Percentiles rank a stretch among this genome's conserved stretches.
phyloP scores from a whole-genome alignment of 2,797 vertebrate genomes.

The Gastrophryne carolinensis region DNA sequence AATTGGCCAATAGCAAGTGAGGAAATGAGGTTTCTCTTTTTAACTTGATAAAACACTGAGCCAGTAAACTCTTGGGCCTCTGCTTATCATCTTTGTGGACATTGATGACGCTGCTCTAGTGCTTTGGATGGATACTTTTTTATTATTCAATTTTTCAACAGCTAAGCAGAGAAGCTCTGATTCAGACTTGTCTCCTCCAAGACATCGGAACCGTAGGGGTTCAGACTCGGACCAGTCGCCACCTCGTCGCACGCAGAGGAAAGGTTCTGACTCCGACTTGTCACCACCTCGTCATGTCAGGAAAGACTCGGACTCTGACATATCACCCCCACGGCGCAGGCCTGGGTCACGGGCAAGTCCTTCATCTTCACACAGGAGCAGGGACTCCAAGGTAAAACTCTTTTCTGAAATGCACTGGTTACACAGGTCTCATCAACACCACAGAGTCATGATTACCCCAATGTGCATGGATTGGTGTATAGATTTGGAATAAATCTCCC shows the following conservation, averaged over 20 bases:
- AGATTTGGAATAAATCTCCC: too few species aligned
- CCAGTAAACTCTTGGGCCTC: too few species aligned
- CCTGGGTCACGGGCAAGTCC: not conserved
- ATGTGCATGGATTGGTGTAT: too few species aligned
- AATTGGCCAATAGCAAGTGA: too few species aligned
- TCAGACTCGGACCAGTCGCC: slow-evolving; percentile 73
- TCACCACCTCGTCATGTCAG: slow-evolving; percentile 73
- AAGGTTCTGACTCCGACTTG: slow-evolving; percentile 62
- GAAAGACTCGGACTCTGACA: slow-evolving; percentile 57
- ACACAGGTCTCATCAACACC: too few species aligned
- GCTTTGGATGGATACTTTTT: not conserved
- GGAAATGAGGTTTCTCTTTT: too few species aligned
- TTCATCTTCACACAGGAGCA: not conserved
- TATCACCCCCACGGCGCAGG: slow-evolving; percentile 71
- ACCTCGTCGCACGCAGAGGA: slow-evolving; percentile 57
- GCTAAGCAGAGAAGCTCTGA: slow-evolving; percentile 44
- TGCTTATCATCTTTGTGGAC: too few species aligned
- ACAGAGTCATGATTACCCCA: too few species aligned
- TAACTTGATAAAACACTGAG: too few species aligned
- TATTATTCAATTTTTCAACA: not conserved
- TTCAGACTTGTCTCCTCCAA: slow-evolving; percentile 51
- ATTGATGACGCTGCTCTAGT: too few species aligned
- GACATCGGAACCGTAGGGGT: slow-evolving; percentile 25
- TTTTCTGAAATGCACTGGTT: too few species aligned
- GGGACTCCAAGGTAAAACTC: not conserved